These are phyloP conservation scores for Anas platyrhynchos DNA, from an alignment of 2,113 vertebrate species.

Conservation along the genomic window DNA sequence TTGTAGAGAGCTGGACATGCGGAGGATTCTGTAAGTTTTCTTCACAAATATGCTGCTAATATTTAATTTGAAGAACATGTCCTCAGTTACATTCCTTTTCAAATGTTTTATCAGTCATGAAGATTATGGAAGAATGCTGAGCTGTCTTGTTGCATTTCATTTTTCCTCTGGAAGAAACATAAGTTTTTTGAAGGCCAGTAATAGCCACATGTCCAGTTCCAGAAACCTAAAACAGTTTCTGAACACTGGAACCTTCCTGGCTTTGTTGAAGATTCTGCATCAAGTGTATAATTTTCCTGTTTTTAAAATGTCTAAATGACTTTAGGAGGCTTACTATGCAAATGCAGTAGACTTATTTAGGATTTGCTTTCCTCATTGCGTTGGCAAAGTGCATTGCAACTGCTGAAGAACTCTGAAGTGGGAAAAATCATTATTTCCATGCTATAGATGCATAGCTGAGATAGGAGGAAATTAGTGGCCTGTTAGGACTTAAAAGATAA, in stretches of 20 bases:
- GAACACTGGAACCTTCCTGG: background rate
- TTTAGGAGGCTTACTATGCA: background rate
- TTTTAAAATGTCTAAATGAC: too few species aligned
- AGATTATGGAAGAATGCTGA: background rate
- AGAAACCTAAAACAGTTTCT: background rate
- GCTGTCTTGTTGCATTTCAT: background rate
- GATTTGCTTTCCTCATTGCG: background rate
- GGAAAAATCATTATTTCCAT: accelerated
- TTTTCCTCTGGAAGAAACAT: background rate
- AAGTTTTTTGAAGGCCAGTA: background rate
- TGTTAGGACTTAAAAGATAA: background rate
- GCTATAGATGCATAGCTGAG: background rate
- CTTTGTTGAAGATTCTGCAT: background rate
- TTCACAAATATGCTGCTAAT: background rate
- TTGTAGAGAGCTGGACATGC: constrained; percentile 33
- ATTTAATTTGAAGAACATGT: background rate
- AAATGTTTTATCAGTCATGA: background rate
- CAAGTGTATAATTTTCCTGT: background rate
- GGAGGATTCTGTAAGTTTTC: constrained; percentile 10
- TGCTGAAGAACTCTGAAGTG: background rate
- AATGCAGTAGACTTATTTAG: background rate
- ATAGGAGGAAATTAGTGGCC: background rate
- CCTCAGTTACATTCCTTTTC: background rate
- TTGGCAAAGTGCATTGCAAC: background rate
- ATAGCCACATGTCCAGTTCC: background rate